Conservation (phyloP, 2,888 invertebrate species). For the Oscheius myriophilus region DNA sequence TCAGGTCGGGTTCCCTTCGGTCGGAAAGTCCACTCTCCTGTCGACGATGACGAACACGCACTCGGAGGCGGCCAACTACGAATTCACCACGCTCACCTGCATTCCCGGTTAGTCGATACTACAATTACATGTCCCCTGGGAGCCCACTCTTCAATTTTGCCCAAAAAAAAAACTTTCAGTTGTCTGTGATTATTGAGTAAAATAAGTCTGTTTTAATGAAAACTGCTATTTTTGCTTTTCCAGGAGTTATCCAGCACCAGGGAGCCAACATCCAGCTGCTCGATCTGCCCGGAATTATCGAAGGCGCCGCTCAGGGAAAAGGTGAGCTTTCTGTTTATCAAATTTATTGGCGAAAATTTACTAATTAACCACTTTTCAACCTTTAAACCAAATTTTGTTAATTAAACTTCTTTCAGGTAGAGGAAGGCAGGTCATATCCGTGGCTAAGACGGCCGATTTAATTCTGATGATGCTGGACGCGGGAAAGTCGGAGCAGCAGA, state of each 20-base stretch:
- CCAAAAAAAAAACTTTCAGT: too few relatives aligned
- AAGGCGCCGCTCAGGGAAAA: constrained; percentile 89
- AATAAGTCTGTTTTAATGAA: too few relatives aligned
- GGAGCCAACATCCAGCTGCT: constrained; percentile 97
- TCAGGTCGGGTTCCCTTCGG: constrained; percentile 97
- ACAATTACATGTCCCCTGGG: neutral
- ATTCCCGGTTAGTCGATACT: constrained; percentile 81
- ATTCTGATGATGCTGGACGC: constrained; percentile 99
- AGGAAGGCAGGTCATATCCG: constrained; percentile 86
- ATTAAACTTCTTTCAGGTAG: constrained; percentile 50
- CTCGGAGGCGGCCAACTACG: constrained; percentile 91
- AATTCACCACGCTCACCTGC: constrained; percentile 97
- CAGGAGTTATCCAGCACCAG: constrained; percentile 90
- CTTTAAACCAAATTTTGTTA: neutral
- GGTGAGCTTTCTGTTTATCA: constrained; percentile 36
- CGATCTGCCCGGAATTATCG: constrained; percentile 98
- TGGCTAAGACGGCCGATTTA: constrained; percentile 95
- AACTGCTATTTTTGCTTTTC: too few relatives aligned
- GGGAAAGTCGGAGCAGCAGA: constrained; percentile 95
- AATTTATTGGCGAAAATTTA: neutral
- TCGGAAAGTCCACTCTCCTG: constrained; percentile 95
- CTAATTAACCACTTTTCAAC: neutral
- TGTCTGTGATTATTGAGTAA: too few relatives aligned
- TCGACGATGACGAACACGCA: constrained; percentile 94
- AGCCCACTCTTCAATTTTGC: constrained; percentile 16